These are phyloP conservation scores for Bubalus kerabau DNA, from an alignment of 2,113 vertebrate genomes.

Conservation along the genomic window DNA sequence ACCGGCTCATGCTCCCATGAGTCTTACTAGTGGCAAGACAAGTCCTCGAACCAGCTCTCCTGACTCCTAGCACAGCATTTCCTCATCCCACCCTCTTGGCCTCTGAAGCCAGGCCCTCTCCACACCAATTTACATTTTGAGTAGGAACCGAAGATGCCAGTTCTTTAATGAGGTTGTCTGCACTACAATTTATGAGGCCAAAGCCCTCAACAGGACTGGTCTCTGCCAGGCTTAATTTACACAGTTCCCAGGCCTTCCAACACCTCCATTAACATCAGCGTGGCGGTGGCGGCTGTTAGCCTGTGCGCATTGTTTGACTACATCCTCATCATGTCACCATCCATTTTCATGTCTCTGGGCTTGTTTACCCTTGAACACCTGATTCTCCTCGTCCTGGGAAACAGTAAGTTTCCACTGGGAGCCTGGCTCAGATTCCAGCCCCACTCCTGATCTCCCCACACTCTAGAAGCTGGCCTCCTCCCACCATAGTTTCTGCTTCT, in stretches of 20 bases:
- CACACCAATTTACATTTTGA: conserved; percentile 25
- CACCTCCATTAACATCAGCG: conserved; percentile 45
- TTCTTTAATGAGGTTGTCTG: conserved; percentile 76
- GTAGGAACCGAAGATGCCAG: conserved; percentile 66
- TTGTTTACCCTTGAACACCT: neutral
- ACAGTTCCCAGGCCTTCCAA: conserved; percentile 70
- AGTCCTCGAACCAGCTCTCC: neutral
- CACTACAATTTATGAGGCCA: conserved; percentile 77
- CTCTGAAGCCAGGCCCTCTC: neutral
- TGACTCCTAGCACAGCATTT: neutral
- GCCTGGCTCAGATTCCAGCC: neutral
- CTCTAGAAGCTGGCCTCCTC: neutral
- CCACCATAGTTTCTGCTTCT: neutral
- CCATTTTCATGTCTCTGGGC: neutral
- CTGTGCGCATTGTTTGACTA: neutral
- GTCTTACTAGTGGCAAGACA: neutral
- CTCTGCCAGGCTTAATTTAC: conserved; percentile 80
- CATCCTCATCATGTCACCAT: neutral
- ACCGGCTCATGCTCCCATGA: neutral
- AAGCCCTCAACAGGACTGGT: conserved; percentile 63
- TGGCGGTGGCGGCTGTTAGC: neutral
- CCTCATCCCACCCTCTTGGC: neutral
- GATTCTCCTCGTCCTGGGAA: neutral
- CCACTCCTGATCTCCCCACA: neutral
- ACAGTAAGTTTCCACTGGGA: neutral